Percentiles rank a stretch among this genome's conserved stretches.
Conservation (phyloP, 2,888 invertebrate genomes). For the Coremacera marginata region DNA sequence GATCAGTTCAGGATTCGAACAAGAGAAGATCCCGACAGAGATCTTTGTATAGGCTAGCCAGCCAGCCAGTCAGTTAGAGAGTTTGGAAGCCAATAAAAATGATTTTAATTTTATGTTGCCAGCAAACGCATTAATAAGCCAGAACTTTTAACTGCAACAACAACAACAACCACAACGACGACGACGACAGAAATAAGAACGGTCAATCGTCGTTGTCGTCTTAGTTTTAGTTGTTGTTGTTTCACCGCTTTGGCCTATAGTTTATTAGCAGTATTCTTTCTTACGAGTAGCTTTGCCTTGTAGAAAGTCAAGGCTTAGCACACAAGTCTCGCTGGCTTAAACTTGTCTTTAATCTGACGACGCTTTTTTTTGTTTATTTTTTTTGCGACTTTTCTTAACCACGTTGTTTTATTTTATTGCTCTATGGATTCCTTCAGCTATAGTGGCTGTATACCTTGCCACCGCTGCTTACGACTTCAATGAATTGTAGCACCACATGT, state of each 20-base stretch:
- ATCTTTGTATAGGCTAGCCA: too few species aligned
- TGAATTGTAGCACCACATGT: neutral
- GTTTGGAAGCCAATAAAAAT: neutral
- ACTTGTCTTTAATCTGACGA: neutral
- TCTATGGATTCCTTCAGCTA: neutral
- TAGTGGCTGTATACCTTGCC: neutral
- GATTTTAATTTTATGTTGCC: neutral
- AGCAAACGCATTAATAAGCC: slow-evolving; percentile 9
- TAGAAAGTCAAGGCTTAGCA: neutral
- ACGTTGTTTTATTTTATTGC: slow-evolving; percentile 5
- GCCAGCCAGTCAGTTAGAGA: neutral
- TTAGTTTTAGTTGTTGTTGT: neutral
- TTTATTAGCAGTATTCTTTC: slow-evolving; percentile 9
- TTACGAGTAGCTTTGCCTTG: neutral
- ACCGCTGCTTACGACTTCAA: slow-evolving; percentile 1
- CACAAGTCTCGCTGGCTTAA: neutral
- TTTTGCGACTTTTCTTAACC: neutral
- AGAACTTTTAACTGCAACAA: slow-evolving; percentile 2
- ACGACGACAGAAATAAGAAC: neutral
- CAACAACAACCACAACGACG: neutral
- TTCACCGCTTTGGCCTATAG: slow-evolving; percentile 13
- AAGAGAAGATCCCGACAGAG: neutral
- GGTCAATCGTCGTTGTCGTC: neutral
- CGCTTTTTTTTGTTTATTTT: neutral
- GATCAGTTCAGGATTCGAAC: neutral